Evolutionary conservation across 2,888 invertebrate species (phyloP).

Genomic region (Xestia sexstrigata): DNA sequence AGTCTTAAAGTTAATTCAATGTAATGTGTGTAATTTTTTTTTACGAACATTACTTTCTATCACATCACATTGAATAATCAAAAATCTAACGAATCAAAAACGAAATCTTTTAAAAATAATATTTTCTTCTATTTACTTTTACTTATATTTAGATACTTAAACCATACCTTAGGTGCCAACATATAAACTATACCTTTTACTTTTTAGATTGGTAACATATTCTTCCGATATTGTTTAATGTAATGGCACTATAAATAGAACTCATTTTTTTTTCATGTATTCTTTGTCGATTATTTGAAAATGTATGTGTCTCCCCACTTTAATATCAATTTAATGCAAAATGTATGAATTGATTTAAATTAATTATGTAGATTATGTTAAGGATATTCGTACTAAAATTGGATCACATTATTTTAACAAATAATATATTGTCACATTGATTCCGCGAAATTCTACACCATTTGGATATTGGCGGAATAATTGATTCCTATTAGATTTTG

Average conservation of each 20-base stretch:
- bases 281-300: conserved; percentile 22
- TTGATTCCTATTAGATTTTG: not conserved
- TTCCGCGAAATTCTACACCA: not conserved
- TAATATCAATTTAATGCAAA: conserved; percentile 38
- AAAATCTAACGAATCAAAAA: not conserved
- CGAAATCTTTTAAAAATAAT: not conserved
- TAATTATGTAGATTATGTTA: conserved; percentile 47
- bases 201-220: not conserved
- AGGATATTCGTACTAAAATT: conserved; percentile 16
- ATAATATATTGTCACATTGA: conserved; percentile 3
- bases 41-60: not conserved
- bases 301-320: conserved; percentile 33
- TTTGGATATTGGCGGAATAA: not conserved
- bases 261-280: not conserved
- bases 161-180: not conserved
- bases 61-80: not conserved
- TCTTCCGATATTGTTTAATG: conserved; percentile 6
- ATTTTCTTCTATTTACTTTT: not conserved
- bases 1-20: not conserved
- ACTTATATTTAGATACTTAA: not conserved
- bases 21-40: not conserved
- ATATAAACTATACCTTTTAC: not conserved
- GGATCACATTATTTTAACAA: conserved; percentile 14
- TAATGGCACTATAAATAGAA: conserved; percentile 6
- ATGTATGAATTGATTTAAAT: conserved; percentile 48